Evolutionary conservation across 2,888 invertebrate genomes (phyloP).

Genomic region (Herminia tarsipennalis): DNA sequence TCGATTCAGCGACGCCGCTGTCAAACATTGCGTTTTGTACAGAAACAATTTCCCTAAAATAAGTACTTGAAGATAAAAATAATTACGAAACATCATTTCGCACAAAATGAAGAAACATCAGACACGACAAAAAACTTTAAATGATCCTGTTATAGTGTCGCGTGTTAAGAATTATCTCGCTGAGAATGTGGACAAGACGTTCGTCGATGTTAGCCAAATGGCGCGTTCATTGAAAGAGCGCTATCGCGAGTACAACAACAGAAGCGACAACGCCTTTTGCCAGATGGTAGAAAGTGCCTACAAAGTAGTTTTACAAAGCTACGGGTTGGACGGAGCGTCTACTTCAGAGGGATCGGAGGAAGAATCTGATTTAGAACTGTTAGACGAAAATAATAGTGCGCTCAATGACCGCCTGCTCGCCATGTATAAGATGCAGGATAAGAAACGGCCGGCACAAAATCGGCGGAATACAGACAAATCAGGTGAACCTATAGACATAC

Average conservation of each 20-base stretch:
- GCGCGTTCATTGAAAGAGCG: slow-evolving; percentile 91
- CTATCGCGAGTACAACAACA: slow-evolving; percentile 91
- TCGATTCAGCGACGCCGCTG: slow-evolving; percentile 73
- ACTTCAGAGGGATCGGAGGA: slow-evolving; percentile 86
- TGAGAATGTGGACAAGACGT: slow-evolving; percentile 92
- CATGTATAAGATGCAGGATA: slow-evolving; percentile 82
- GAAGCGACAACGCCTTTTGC: slow-evolving; percentile 92
- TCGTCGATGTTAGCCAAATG: slow-evolving; percentile 94
- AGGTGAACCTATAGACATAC: slow-evolving; percentile 78
- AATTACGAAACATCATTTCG: slow-evolving; percentile 14
- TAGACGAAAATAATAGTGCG: slow-evolving; percentile 93
- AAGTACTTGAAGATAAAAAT: slow-evolving; percentile 25
- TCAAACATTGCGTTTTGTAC: slow-evolving; percentile 63
- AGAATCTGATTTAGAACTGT: slow-evolving; percentile 89
- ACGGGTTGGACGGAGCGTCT: slow-evolving; percentile 86
- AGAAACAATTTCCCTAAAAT: slow-evolving; percentile 43
- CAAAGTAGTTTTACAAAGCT: slow-evolving; percentile 89
- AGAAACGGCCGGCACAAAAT: slow-evolving; percentile 71
- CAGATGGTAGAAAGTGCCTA: slow-evolving; percentile 92
- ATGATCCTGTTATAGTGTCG: slow-evolving; percentile 85
- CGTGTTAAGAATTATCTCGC: slow-evolving; percentile 91
- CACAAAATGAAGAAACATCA: slow-evolving; percentile 81
- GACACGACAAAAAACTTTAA: slow-evolving; percentile 76
- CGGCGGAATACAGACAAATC: slow-evolving; percentile 71
- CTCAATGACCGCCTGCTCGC: slow-evolving; percentile 84